Evolutionary conservation across 2,797 vertebrate species (phyloP).

Genomic region (Echiichthys vipera): DNA sequence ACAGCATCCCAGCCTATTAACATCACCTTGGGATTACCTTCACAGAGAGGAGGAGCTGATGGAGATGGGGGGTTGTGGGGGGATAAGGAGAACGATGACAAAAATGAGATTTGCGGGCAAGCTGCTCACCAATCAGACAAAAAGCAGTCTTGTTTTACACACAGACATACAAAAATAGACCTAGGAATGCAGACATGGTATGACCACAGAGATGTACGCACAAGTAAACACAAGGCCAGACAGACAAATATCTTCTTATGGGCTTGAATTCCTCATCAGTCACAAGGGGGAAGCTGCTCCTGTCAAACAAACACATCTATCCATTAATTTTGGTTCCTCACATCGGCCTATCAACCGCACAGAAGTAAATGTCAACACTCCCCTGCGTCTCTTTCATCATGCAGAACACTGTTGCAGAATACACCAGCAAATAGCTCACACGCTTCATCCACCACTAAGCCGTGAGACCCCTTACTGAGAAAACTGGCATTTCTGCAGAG

Average conservation of each 20-base stretch:
- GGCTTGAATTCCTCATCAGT: constrained; percentile 46
- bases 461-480: constrained; percentile 45
- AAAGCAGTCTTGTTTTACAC: constrained; percentile 11
- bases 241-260: constrained; percentile 27
- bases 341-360: constrained; percentile 34
- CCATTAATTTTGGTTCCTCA: constrained; percentile 57
- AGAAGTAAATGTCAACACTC: constrained; percentile 74
- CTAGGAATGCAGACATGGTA: background rate
- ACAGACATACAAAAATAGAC: constrained; percentile 19
- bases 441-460: constrained; percentile 59
- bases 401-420: constrained; percentile 55
- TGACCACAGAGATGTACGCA: constrained; percentile 8
- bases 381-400: constrained; percentile 68
- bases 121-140: constrained; percentile 24
- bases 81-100: constrained; percentile 28
- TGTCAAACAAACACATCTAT: constrained; percentile 55
- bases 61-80: constrained; percentile 14
- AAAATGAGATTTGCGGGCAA: constrained; percentile 48
- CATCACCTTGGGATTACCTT: constrained; percentile 79
- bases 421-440: constrained; percentile 61
- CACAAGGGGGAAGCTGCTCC: constrained; percentile 12
- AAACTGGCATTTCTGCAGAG: constrained; percentile 68
- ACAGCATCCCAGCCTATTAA: constrained; percentile 67
- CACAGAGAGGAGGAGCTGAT: constrained; percentile 46
- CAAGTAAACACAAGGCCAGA: constrained; percentile 10